These are phyloP conservation scores for Adineta ricciae DNA, from an alignment of 2,888 invertebrate genomes.

Conservation along the genomic window DNA sequence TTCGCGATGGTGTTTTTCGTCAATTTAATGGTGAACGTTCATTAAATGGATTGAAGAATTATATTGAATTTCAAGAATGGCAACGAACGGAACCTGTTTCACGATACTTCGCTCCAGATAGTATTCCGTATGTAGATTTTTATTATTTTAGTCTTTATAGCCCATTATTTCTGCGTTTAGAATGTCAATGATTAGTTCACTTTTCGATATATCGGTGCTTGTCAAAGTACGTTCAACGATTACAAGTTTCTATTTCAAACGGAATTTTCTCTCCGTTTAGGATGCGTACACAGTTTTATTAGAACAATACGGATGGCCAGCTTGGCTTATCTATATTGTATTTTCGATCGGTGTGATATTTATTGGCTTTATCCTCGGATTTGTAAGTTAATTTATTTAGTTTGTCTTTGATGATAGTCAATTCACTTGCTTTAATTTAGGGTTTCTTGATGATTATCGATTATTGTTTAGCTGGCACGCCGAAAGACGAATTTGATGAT, in stretches of 20 bases:
- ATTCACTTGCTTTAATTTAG: background rate
- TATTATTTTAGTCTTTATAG: no score
- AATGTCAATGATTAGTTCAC: constrained; percentile 81
- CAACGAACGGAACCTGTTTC: constrained; percentile 27
- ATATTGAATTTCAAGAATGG: constrained; percentile 31
- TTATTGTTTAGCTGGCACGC: background rate
- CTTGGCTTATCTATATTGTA: constrained; percentile 57
- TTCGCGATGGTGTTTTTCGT: constrained; percentile 30
- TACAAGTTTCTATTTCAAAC: background rate
- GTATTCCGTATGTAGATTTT: constrained; percentile 18
- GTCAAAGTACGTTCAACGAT: constrained; percentile 61
- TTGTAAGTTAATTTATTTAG: background rate
- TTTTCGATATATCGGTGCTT: constrained; percentile 85
- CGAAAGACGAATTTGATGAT: background rate
- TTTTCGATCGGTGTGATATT: background rate
- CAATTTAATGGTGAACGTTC: constrained; percentile 25
- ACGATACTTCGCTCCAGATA: constrained; percentile 25
- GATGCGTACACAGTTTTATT: constrained; percentile 73
- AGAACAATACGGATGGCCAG: constrained; percentile 81
- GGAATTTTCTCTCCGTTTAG: constrained; percentile 52
- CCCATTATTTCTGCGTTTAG: constrained; percentile 38
- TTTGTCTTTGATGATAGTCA: background rate
- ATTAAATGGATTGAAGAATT: constrained; percentile 25
- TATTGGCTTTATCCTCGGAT: background rate
- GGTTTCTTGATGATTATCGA: background rate